Base-by-base conservation (phyloP, 1,140 invertebrate species). In the Magallana gigas region DNA sequence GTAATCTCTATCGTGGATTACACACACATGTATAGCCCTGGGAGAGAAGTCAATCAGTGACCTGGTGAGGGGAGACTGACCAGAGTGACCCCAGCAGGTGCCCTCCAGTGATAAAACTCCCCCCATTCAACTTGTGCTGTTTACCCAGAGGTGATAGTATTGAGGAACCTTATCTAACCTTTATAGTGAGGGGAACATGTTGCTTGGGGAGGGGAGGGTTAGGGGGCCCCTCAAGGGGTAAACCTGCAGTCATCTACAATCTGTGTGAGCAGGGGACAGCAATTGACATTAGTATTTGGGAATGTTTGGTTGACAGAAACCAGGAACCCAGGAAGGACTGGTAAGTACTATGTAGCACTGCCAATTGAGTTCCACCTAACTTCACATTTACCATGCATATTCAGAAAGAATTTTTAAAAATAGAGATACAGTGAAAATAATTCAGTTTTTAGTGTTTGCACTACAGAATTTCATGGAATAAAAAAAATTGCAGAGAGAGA, bases 121-220 rank as follows among this genome's bases (percentile, higher is more conserved):
- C 68, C 18, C 68, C 18, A 29, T 18, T 36, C 23, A 36, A n/a
- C 14, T n/a, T 62, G 60, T 62, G 36, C 23, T 76, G 68, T 76
- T 76, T 18, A 76, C 68, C 60, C 68, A 76, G 18, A 29, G 68
- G 68, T 76, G 68, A 36, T 76, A 36, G 36, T 76, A 76, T 76
- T 76, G 68, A 29, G 68, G 68, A 76, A 76, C 68, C 68, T 76
- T 76, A 76, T 76, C 68, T 76, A 76, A 76, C 68, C 68, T 76
- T 36, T 29, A 29, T 29, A 76, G 68, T 29, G 68, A 76, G 23
- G 68, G 68, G 23, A 76, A 29, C 12, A 76, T 76, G 68, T 48
- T 76, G 64, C 11, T 71, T 18, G 68, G 68, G 68, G 23, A 76
- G 68, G 68, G 68, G 23, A 76, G 23, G 18, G 68, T 76, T 23